Conservation (phyloP, 2,888 invertebrate species). For the Ceraclea dissimilis region DNA sequence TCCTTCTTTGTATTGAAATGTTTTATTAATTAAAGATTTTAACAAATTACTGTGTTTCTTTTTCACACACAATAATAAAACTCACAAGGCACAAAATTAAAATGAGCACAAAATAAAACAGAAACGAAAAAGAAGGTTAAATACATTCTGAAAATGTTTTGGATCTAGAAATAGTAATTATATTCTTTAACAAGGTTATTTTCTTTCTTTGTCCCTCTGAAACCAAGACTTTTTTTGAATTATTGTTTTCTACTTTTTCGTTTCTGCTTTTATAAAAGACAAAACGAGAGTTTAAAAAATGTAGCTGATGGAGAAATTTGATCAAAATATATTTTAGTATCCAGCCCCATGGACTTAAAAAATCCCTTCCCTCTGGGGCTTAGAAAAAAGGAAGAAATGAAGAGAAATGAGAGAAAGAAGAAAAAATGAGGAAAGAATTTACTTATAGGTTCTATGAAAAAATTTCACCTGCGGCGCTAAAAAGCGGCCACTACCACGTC, state of each 20-base stretch:
- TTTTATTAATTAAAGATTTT: slow-evolving; percentile 6
- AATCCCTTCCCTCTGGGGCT: too few species aligned
- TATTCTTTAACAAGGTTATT: not conserved
- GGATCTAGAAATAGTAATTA: not conserved
- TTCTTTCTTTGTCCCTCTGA: not conserved
- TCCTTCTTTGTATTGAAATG: slow-evolving; percentile 15
- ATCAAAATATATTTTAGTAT: too few species aligned
- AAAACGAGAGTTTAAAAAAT: too few species aligned
- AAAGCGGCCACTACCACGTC: too few species aligned
- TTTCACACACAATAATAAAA: not conserved
- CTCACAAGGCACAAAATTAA: not conserved
- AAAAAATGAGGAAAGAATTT: too few species aligned
- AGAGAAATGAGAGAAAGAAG: too few species aligned
- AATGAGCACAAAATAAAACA: not conserved
- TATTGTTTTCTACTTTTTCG: slow-evolving; percentile 12
- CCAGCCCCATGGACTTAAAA: too few species aligned
- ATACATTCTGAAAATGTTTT: slow-evolving; percentile 22
- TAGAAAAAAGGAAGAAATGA: too few species aligned
- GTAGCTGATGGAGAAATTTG: too few species aligned
- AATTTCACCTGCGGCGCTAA: too few species aligned
- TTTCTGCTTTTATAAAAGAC: not conserved
- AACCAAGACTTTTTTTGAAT: slow-evolving; percentile 13
- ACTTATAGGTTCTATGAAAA: too few species aligned
- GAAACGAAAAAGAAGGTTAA: slow-evolving; percentile 18
- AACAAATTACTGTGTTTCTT: not conserved